A percentile compares a stretch with the other conserved stretches of the same genome.
These are phyloP conservation scores for Cyprinodon brontotheroides DNA, from an alignment of 2,113 vertebrate species.

Conservation along the genomic window DNA sequence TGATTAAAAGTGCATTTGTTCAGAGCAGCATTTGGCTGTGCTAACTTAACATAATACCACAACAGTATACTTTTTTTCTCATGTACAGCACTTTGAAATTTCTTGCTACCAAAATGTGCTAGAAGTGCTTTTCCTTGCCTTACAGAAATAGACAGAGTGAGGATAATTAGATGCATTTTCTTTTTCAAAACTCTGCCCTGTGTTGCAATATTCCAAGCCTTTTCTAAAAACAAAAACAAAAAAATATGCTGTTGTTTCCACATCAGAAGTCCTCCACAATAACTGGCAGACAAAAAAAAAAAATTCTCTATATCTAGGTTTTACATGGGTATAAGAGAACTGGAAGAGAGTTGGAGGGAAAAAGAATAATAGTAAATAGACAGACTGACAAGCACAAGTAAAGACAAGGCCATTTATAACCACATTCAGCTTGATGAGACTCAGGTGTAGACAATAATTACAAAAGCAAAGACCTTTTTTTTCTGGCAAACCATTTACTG, in stretches of 20 bases:
- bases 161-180: too few species aligned
- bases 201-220: neutral
- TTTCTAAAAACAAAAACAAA: neutral
- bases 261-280: neutral
- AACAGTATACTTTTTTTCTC: too few species aligned
- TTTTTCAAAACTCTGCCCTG: neutral
- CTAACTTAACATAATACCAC: too few species aligned
- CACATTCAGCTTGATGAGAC: neutral
- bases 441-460: neutral
- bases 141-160: too few species aligned
- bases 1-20: too few species aligned
- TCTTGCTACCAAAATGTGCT: too few species aligned
- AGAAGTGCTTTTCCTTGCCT: too few species aligned
- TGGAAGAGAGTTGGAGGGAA: neutral
- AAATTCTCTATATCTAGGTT: neutral
- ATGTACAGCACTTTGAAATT: too few species aligned
- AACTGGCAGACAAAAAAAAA: neutral
- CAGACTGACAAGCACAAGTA: neutral
- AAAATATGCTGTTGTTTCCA: neutral
- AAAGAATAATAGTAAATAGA: neutral
- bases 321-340: neutral
- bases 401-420: neutral
- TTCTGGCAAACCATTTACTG: conserved; percentile 30
- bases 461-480: neutral
- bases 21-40: too few species aligned